Conservation (phyloP, 1,140 invertebrate genomes). For the Rhagoletis pomonella region DNA sequence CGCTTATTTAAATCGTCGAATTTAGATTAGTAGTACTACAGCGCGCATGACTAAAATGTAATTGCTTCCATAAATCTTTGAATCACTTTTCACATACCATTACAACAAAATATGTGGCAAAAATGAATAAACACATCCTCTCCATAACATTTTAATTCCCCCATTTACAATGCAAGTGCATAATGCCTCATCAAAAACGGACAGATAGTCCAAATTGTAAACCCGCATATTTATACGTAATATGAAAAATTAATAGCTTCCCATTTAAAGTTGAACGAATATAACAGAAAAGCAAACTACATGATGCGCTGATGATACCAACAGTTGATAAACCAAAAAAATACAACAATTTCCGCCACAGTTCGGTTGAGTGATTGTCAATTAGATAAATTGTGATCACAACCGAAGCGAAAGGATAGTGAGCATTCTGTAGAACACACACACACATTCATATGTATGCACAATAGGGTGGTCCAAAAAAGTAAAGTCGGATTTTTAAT, state of each 20-base stretch:
- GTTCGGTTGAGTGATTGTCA: constrained; percentile 40
- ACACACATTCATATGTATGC: not conserved
- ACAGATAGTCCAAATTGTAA: too few species aligned
- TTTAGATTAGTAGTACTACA: too few species aligned
- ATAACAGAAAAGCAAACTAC: not conserved
- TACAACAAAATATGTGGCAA: too few species aligned
- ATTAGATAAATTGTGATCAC: constrained; percentile 38
- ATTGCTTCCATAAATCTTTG: too few species aligned
- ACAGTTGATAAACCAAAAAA: constrained; percentile 28
- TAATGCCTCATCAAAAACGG: not conserved
- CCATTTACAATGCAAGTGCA: not conserved
- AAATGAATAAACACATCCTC: too few species aligned
- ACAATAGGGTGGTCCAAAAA: not conserved
- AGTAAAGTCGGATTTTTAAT: too few species aligned
- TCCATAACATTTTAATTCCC: too few species aligned
- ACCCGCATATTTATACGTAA: not conserved
- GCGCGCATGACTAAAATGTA: too few species aligned
- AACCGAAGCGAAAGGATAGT: not conserved
- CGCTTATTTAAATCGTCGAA: too few species aligned
- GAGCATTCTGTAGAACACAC: not conserved
- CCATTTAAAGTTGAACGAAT: not conserved
- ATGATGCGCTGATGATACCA: not conserved
- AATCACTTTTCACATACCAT: too few species aligned
- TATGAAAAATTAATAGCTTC: constrained; percentile 6
- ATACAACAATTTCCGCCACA: constrained; percentile 34